Percentiles rank a stretch among this genome's conserved stretches.
Conservation (phyloP, 2,797 vertebrate species). For the Platyrinchus mystaceus region DNA sequence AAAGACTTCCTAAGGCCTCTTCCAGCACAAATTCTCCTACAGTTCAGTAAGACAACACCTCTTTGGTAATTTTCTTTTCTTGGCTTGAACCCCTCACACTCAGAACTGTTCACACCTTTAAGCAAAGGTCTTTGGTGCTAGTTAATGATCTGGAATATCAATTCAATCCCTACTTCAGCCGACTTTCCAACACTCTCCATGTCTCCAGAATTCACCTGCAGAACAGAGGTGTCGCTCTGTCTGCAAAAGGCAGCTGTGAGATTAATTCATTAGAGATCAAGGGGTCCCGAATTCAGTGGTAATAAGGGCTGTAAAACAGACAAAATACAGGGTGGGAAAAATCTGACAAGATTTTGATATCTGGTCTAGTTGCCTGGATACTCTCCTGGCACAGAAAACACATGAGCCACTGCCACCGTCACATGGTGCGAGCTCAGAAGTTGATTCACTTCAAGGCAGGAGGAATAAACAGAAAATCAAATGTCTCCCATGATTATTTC, state of each 20-base stretch:
- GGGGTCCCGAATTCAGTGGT: neutral
- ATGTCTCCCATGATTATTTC: neutral
- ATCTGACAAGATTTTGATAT: slow-evolving; percentile 33
- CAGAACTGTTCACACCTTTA: neutral
- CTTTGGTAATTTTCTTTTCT: neutral
- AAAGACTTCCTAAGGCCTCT: neutral
- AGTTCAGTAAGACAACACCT: neutral
- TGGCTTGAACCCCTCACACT: neutral
- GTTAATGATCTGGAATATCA: neutral
- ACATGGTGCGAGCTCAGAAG: slow-evolving; percentile 48
- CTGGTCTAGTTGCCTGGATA: slow-evolving; percentile 65
- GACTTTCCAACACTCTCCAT: neutral
- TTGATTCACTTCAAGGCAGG: slow-evolving; percentile 48
- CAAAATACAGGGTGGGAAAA: slow-evolving; percentile 43
- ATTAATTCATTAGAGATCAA: neutral
- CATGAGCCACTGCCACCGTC: neutral
- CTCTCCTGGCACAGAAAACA: slow-evolving; percentile 37
- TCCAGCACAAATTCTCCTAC: neutral
- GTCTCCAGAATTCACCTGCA: neutral
- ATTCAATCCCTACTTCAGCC: neutral
- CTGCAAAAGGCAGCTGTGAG: neutral
- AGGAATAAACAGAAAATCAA: slow-evolving; percentile 55
- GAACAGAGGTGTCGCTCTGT: neutral
- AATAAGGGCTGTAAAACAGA: slow-evolving; percentile 8
- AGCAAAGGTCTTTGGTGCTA: neutral